Percentiles rank a stretch among this genome's conserved stretches.
phyloP scores from a whole-genome alignment of 2,113 vertebrate genomes.

The Speoplatyrhinus poulsoni region DNA sequence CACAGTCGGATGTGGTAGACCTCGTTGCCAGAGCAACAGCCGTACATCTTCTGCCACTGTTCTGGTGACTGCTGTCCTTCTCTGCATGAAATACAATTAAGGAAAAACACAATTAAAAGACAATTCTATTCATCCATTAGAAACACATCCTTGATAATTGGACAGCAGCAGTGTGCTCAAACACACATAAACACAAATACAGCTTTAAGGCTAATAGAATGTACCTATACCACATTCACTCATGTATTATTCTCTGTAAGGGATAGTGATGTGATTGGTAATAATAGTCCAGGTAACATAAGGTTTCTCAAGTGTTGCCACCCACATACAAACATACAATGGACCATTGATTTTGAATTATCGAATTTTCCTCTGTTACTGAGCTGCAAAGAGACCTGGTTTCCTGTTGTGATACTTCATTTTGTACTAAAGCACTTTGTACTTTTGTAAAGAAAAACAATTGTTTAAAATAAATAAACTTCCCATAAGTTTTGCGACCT shows the following conservation, averaged over 20 bases:
- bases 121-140: not conserved
- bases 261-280: no score
- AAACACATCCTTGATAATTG: not conserved
- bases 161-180: no score
- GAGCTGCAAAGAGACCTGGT: conserved; percentile 21
- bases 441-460: conserved; percentile 12
- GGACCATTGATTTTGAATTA: no score
- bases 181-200: no score
- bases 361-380: conserved; percentile 10
- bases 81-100: conserved; percentile 63
- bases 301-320: no score
- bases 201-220: no score
- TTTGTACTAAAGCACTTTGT: conserved; percentile 34
- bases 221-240: no score
- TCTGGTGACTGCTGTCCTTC: conserved; percentile 93
- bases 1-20: conserved; percentile 94
- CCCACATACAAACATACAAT: no score
- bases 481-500: conserved; percentile 7
- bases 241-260: no score
- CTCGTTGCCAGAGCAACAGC: conserved; percentile 94
- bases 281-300: no score
- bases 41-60: conserved; percentile 96
- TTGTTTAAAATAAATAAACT: conserved; percentile 21
- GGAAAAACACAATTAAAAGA: not conserved
- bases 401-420: conserved; percentile 49